Evolutionary conservation across 2,888 invertebrate species (phyloP), one percentile per base, ranked within the genome.

Genomic region (Parthenolecanium corni): DNA sequence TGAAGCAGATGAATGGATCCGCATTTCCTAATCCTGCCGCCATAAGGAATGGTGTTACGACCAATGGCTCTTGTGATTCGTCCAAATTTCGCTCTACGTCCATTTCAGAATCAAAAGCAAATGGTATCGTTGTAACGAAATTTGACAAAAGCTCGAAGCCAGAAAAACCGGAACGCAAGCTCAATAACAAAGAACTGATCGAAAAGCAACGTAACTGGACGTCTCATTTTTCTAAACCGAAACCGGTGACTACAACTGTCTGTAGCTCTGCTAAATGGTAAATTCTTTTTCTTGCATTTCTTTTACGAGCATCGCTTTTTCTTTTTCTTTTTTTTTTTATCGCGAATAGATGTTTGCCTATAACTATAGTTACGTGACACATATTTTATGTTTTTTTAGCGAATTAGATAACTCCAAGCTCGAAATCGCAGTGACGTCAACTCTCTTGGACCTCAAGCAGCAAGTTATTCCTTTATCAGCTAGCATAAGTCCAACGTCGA

Each of bases 141-240:
- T 79, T 81, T 14, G 78, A 78, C 64, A 79, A 80, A 66, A 74
- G 74, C 3, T 80, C 80, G 57, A 87, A 86, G 72, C 88, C 88
- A 0, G 88, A 89, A 70, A 88, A 89, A 73, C 87, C 89, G 2
- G 89, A 89, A 72, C 77, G 88, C 63, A 84, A 86, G 70, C 84
- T 88, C 70, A 84, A 82, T 70, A 88, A 87, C 66, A 85, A 89
- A 68, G 89, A 91, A 73, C 77, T 90, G 62, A 91, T 91, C 68
- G 90, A 89, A 74, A 89, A 90, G 71, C 91, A 90, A 72, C 84
- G 85, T 72, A 92, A 91, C 76, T 92, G 90, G 91, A 90, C 90
- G 31, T 86, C 89, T 65, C 90, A 89, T 75, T 92, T 90, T 73
- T 85, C 86, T 65, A 89, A 88, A 76, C 80, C 85, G 56, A 81